These are phyloP conservation scores for Palythoa heliodiscus DNA, from an alignment of 92 coral and sea anemone genomes.

Conservation along the genomic window DNA sequence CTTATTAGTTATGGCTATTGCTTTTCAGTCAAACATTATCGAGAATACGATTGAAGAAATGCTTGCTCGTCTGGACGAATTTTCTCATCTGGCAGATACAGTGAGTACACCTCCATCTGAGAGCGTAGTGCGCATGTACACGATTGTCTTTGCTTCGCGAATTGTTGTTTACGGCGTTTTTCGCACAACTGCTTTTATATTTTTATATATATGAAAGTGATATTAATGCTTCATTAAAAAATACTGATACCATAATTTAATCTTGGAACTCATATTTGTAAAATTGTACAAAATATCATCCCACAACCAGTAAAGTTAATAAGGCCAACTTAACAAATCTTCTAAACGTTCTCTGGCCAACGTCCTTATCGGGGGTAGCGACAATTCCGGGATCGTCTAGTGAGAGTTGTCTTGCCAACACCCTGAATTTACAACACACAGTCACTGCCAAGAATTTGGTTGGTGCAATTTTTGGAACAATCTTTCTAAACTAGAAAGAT, in stretches of 20 bases:
- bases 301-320: constrained; percentile 26
- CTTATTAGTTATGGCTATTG: background rate
- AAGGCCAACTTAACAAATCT: background rate
- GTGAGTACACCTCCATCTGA: constrained; percentile 48
- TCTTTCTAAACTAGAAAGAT: constrained; percentile 51
- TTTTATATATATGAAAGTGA: constrained; percentile 30
- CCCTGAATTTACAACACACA: constrained; percentile 75
- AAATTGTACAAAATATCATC: background rate
- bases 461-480: constrained; percentile 98
- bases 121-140: constrained; percentile 27
- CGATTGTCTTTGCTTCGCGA: background rate
- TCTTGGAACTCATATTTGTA: background rate
- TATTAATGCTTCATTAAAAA: background rate
- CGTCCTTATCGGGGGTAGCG: constrained; percentile 99
- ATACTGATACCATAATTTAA: background rate
- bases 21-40: constrained; percentile 60
- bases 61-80: constrained; percentile 94
- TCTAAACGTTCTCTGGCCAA: too few relatives aligned
- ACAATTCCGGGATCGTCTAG: constrained; percentile 89
- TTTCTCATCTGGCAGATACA: constrained; percentile 96
- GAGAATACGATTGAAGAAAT: constrained; percentile 89
- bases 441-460: constrained; percentile 83
- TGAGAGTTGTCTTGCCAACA: constrained; percentile 99
- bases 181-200: background rate
- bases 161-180: background rate